Evolutionary conservation across 2,888 invertebrate species (phyloP).

Genomic region (Oscheius myriophilus): DNA sequence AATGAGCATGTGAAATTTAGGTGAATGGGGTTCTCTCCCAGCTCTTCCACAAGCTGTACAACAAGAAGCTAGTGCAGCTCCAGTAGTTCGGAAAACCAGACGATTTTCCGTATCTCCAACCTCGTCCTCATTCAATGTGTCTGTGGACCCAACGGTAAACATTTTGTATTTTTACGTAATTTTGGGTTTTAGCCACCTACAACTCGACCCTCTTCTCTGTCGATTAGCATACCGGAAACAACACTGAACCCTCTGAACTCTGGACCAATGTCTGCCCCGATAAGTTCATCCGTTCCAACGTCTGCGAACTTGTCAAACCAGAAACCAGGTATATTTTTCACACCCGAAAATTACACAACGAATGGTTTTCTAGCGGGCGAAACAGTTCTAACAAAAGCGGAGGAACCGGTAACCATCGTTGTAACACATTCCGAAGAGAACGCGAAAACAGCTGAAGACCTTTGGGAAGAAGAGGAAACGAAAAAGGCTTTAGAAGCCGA

Average conservation of each 20-base stretch:
- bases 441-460: background rate
- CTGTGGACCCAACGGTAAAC: constrained; percentile 28
- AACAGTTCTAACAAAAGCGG: background rate
- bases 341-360: background rate
- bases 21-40: constrained; percentile 53
- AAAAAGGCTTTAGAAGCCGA: constrained; percentile 16
- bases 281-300: constrained; percentile 24
- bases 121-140: constrained; percentile 49
- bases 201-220: constrained; percentile 36
- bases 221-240: constrained; percentile 41
- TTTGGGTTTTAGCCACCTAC: background rate
- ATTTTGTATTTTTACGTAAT: background rate
- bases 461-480: constrained; percentile 2
- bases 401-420: background rate
- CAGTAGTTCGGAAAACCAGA: constrained; percentile 48
- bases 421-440: background rate
- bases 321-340: background rate
- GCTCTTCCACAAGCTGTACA: constrained; percentile 46
- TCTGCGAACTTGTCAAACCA: constrained; percentile 6
- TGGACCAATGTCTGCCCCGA: constrained; percentile 46
- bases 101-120: constrained; percentile 61
- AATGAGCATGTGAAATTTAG: constrained; percentile 16
- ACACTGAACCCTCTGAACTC: constrained; percentile 23
- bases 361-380: background rate
- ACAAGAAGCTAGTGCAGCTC: constrained; percentile 25